Percentiles rank a stretch among this genome's conserved stretches.
These are phyloP conservation scores for Tetragonula carbonaria DNA, from an alignment of 2,888 invertebrate species.

Conservation along the genomic window DNA sequence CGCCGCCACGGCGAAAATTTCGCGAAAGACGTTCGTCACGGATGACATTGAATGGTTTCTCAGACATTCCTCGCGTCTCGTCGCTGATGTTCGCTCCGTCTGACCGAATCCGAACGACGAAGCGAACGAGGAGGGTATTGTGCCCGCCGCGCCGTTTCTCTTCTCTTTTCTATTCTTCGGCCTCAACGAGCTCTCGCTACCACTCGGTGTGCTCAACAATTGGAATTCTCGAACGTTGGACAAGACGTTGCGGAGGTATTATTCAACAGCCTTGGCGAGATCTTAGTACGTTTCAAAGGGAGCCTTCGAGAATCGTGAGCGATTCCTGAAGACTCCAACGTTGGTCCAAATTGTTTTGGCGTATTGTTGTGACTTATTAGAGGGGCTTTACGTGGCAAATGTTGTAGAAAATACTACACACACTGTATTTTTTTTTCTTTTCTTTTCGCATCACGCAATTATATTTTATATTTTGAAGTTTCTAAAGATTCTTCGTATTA, in stretches of 20 bases:
- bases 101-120: neutral
- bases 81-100: neutral
- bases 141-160: constrained; percentile 31
- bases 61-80: constrained; percentile 33
- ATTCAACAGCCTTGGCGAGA: constrained; percentile 50
- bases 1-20: constrained; percentile 19
- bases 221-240: constrained; percentile 44
- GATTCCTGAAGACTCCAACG: neutral
- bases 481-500: too few relatives aligned
- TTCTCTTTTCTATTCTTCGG: constrained; percentile 59
- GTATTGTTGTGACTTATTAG: too few relatives aligned
- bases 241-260: constrained; percentile 48
- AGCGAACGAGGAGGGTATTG: constrained; percentile 24
- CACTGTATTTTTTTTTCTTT: too few relatives aligned
- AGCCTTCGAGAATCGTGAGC: constrained; percentile 35
- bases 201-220: constrained; percentile 34
- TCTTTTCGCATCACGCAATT: too few relatives aligned
- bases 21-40: constrained; percentile 23
- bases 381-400: too few relatives aligned
- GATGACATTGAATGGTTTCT: constrained; percentile 39
- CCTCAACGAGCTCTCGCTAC: constrained; percentile 12
- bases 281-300: constrained; percentile 37
- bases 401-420: too few relatives aligned
- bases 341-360: too few relatives aligned
- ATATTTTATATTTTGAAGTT: too few relatives aligned